Base-by-base conservation (phyloP, 2,797 vertebrate species). In the Poeciliopsis turneri region DNA sequence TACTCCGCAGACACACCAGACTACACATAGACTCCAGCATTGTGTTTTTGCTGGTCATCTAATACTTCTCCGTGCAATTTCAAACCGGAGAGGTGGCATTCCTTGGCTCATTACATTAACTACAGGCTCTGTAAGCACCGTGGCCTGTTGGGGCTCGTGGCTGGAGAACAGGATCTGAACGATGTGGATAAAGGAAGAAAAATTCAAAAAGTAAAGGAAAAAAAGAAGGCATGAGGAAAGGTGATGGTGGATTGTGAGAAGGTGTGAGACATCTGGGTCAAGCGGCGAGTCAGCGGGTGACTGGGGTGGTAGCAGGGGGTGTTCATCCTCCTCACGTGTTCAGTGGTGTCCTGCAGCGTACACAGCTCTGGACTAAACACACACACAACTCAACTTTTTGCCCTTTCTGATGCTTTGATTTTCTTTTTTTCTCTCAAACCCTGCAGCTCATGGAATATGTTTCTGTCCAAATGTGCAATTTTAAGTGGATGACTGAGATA, bases 291-390 rank as follows among this genome's bases (percentile, higher is more conserved):
- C 74, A 75, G 76, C 10, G 70, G 78, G 87, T 5, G 73, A 72
- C 79, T 39, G 76, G 53, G 78, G 83, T 72, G 79, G 72, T 81
- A 85, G 81, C 53, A 71, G 78, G 79, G 89, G 87, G 76, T 43
- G 86, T 91, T 93, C 90, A 92, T 92, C 90, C 89, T 72, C 81
- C 88, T 95, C 92, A 93, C 89, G 92, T 92, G 93, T 76, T 93
- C 88, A 76, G 76, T 18, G 85, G 85, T 80, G 80, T 91, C 93
- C 92, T 86, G 87, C 91, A 82, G 93, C 18, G 93, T 84, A 83
- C 89, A 87, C 74, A 83, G 84, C 82, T 88, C 83, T 84, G 87
- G 87, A 84, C 83, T 90, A 78, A 90, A 86, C 83, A 86, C 85
- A 84, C 87, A 84, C 85, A 82, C 81, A 84, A 83, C 78, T 90